Evolutionary conservation across 2,888 invertebrate species (phyloP), one percentile per base, ranked within the genome.

Genomic region (Acrobeloides nanus): DNA sequence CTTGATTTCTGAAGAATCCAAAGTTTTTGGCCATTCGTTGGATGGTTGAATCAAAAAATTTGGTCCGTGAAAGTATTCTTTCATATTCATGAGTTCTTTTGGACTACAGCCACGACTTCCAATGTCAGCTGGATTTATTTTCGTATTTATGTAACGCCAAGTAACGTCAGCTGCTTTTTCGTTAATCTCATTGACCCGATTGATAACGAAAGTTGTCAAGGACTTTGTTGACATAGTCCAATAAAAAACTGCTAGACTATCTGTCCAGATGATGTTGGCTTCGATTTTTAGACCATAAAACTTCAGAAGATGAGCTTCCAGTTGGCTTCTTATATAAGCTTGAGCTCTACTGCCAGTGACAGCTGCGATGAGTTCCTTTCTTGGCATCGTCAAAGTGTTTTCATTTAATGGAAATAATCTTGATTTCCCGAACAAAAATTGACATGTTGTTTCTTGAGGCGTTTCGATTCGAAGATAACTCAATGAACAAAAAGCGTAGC

Each of bases 41-140:
- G 27, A 29, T 1, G 25, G 1, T 10, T 51, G 10, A n/a, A 3
- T 24, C 2, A 48, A 15, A 20, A 46, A 48, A 5, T 1, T 6
- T 1, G 48, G 48, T 6, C 48, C 48, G 17, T 51, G 24, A 35
- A 35, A 52, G 48, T 49, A 48, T 12, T 49, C 12, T 4, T 4
- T 5, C 17, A 17, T 17, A 29, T 23, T 29, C 8, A 17, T 10
- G 3, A 48, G 37, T 8, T 48, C 38, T 2, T 2, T 15, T 3
- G 31, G 15, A 1, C 25, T 24, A 8, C 18, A 18, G 1, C 48
- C 48, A 4, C 48, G 48, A 7, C 26, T 37, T 7, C 32, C 24
- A 3, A 48, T 15, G 25, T 48, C 48, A 3, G 51, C 33, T 8
- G 48, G 48, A 20, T 48, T 48, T 10, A 18, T 18, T 1, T 39